These are phyloP conservation scores for Nesogale talazaci DNA, from an alignment of 2,113 vertebrate species.

Conservation along the genomic window DNA sequence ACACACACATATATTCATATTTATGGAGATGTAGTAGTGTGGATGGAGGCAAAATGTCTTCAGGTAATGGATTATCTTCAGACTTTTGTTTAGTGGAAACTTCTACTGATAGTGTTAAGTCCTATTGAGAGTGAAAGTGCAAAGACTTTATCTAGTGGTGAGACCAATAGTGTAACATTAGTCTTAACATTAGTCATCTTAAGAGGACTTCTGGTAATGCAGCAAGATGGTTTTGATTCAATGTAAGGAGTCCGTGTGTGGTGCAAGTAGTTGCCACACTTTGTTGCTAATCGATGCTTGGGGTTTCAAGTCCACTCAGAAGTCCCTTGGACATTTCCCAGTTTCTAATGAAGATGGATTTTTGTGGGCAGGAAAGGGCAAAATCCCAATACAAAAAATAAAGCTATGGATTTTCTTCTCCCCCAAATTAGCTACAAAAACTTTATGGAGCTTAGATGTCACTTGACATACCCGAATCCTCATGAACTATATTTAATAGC, in stretches of 20 bases:
- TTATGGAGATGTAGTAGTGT: background rate
- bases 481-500: background rate
- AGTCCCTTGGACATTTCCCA: background rate
- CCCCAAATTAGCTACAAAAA: background rate
- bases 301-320: background rate
- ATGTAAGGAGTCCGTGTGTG: background rate
- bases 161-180: background rate
- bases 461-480: background rate
- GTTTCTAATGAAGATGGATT: background rate
- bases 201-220: background rate
- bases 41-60: too few species aligned
- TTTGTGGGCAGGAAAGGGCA: background rate
- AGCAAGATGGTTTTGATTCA: background rate
- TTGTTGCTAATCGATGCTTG: background rate
- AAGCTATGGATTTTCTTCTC: background rate
- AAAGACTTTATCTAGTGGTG: background rate
- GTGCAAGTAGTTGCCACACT: background rate
- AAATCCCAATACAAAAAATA: background rate
- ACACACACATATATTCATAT: accelerated
- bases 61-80: background rate
- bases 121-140: background rate
- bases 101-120: background rate
- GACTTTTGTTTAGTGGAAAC: background rate
- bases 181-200: background rate
- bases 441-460: background rate